Percentiles rank a stretch among this genome's conserved stretches.
These are phyloP conservation scores for Climacteris rufus DNA, from an alignment of 2,113 vertebrate genomes.

Conservation along the genomic window DNA sequence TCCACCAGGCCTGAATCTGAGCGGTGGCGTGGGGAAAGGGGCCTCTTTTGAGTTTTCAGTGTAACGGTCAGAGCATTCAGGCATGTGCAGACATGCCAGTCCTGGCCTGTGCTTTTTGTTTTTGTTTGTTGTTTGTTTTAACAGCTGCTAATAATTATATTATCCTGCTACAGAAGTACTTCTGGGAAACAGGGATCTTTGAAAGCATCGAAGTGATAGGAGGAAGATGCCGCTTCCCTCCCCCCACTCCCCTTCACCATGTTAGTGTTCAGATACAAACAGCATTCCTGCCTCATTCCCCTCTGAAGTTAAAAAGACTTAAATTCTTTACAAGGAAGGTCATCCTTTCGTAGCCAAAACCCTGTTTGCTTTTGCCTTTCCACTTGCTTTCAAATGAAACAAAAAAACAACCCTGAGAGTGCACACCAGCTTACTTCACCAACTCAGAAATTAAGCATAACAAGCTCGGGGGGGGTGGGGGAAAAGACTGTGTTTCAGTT, in stretches of 20 bases:
- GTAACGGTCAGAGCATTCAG: slow-evolving; percentile 47
- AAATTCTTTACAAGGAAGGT: slow-evolving; percentile 80
- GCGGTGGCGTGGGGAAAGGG: slow-evolving; percentile 4
- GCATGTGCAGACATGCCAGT: slow-evolving; percentile 65
- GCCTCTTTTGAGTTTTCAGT: slow-evolving; percentile 52
- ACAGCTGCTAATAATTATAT: slow-evolving; percentile 64
- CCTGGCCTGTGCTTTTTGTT: background rate
- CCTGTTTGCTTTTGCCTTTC: slow-evolving; percentile 76
- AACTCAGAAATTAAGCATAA: slow-evolving; percentile 63
- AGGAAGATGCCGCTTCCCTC: slow-evolving; percentile 15
- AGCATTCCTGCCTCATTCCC: slow-evolving; percentile 65
- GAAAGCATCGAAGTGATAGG: background rate
- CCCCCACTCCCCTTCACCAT: slow-evolving; percentile 17
- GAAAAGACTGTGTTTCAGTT: background rate
- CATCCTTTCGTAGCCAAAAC: slow-evolving; percentile 75
- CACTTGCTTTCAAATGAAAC: slow-evolving; percentile 67
- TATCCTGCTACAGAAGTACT: slow-evolving; percentile 36
- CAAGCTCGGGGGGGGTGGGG: background rate
- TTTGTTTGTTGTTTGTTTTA: slow-evolving; percentile 60
- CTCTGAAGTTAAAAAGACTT: slow-evolving; percentile 72
- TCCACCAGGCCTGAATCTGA: background rate
- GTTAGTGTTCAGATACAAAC: slow-evolving; percentile 67
- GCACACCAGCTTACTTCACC: slow-evolving; percentile 55
- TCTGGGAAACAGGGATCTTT: slow-evolving; percentile 20
- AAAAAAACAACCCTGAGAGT: slow-evolving; percentile 30